Conservation (phyloP, 2,113 vertebrate species). For the Engystomops pustulosus region DNA sequence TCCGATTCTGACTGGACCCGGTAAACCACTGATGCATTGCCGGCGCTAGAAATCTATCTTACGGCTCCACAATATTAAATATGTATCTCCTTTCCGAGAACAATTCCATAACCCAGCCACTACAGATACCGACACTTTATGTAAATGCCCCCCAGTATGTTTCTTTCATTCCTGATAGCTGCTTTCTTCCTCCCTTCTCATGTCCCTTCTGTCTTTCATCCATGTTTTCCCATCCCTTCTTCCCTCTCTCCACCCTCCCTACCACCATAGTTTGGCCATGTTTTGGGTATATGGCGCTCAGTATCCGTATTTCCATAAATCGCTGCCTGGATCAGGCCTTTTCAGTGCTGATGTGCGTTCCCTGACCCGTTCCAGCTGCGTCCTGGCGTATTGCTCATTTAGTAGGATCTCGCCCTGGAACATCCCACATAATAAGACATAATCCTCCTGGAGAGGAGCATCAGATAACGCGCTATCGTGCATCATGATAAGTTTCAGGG, state of each 20-base stretch:
- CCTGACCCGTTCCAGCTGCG: not conserved
- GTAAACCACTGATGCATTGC: no score
- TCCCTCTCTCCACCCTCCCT: not conserved
- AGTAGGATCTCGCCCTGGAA: not conserved
- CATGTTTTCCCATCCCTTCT: not conserved
- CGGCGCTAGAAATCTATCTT: no score
- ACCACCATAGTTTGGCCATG: not conserved
- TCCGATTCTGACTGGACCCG: no score
- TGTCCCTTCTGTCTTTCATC: not conserved
- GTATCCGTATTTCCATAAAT: not conserved
- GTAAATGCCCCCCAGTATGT: not conserved
- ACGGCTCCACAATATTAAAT: no score
- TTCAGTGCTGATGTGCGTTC: not conserved
- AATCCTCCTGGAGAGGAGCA: not conserved
- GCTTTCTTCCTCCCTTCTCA: no score
- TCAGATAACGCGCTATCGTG: not conserved
- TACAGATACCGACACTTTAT: no score
- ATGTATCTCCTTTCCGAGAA: no score
- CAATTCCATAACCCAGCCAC: no score
- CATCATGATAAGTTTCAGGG: constrained; percentile 11
- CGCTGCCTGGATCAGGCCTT: not conserved
- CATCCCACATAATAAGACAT: not conserved
- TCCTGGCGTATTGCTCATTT: not conserved
- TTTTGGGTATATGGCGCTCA: not conserved
- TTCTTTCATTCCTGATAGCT: no score